A percentile compares a stretch with the other conserved stretches of the same genome.
Conservation (phyloP, 2,797 vertebrate genomes). For the Anas georgica region DNA sequence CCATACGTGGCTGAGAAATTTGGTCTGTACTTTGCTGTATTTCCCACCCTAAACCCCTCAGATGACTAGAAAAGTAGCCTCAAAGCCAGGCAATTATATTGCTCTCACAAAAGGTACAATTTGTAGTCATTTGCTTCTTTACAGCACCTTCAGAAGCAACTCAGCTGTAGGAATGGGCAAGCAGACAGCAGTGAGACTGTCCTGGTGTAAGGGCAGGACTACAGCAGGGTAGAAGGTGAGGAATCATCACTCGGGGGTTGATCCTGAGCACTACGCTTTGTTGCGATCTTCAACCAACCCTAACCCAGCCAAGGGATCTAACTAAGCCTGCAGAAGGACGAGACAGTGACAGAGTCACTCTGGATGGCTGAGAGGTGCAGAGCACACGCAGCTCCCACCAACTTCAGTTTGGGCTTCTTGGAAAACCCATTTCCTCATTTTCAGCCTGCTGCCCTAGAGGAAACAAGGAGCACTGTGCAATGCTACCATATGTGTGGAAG, state of each 20-base stretch:
- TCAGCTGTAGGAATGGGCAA: neutral
- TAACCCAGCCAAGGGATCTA: neutral
- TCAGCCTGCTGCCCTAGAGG: neutral
- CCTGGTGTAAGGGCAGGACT: neutral
- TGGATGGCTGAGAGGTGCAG: neutral
- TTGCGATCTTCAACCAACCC: neutral
- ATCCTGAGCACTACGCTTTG: too few relatives aligned
- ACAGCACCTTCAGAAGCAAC: neutral
- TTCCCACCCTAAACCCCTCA: neutral
- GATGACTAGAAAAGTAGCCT: neutral
- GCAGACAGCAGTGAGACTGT: neutral
- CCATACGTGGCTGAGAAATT: neutral
- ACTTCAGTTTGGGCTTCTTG: neutral
- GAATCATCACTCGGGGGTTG: too few relatives aligned
- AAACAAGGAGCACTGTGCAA: rapidly evolving
- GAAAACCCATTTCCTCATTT: neutral
- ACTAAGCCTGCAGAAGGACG: neutral
- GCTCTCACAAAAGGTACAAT: neutral
- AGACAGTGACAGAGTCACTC: neutral
- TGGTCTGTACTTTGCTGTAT: neutral
- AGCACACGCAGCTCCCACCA: neutral
- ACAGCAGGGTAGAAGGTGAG: neutral
- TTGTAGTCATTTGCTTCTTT: neutral
- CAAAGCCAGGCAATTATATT: neutral
- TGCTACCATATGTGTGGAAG: rapidly evolving